A percentile compares a stretch with the other conserved stretches of the same genome.
phyloP scores from a whole-genome alignment of 2,113 vertebrate genomes.

The Eubucco bourcierii region DNA sequence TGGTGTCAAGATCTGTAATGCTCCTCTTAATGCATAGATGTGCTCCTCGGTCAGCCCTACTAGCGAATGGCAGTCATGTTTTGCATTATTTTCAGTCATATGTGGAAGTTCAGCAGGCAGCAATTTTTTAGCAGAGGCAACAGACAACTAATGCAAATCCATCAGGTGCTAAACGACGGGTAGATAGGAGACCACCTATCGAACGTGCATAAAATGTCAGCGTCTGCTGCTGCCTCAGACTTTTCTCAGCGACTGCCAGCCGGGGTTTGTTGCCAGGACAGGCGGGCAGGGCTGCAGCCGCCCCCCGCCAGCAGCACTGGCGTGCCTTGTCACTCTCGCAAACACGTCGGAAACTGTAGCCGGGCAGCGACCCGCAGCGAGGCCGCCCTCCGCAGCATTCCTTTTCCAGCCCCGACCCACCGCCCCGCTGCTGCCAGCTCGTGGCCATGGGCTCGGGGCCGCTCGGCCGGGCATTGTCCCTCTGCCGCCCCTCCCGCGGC shows the following conservation, averaged over 20 bases:
- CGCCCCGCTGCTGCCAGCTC: too few species aligned
- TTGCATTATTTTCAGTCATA: conserved; percentile 64
- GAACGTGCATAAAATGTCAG: conserved; percentile 74
- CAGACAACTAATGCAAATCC: conserved; percentile 68
- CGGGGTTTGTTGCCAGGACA: too few species aligned
- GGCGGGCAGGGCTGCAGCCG: too few species aligned
- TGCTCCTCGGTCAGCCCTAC: conserved; percentile 80
- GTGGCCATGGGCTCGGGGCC: neutral
- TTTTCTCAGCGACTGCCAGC: conserved; percentile 13
- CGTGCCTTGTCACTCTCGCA: neutral
- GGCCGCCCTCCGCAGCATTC: neutral
- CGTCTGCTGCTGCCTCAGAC: conserved; percentile 71
- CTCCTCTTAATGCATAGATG: conserved; percentile 70
- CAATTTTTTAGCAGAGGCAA: conserved; percentile 62
- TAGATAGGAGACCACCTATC: conserved; percentile 69
- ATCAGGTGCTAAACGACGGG: conserved; percentile 73
- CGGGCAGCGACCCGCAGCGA: neutral
- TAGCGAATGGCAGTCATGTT: conserved; percentile 72
- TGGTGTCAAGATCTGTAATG: conserved; percentile 72
- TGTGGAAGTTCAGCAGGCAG: conserved; percentile 69
- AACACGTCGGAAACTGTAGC: neutral
- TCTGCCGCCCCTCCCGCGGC: neutral
- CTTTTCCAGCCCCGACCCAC: neutral
- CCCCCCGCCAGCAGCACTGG: too few species aligned
- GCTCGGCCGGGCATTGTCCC: neutral